Evolutionary conservation across 1,140 invertebrate species (phyloP).

Genomic region (Bombus turneri): DNA sequence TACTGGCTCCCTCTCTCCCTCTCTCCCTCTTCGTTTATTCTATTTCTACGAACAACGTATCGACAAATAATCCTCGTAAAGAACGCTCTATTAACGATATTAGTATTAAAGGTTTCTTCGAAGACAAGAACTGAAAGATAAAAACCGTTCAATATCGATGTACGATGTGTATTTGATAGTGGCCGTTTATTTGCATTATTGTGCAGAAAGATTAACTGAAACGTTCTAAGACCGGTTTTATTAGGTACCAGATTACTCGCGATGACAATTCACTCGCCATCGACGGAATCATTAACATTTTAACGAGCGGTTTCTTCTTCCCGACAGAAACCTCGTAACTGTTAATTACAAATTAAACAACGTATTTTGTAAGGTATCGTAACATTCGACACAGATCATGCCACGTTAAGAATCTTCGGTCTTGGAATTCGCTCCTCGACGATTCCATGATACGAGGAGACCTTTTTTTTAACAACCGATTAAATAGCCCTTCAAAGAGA

Average conservation of each 20-base stretch:
- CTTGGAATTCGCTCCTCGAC: background rate
- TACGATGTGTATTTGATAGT: background rate
- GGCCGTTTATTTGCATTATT: background rate
- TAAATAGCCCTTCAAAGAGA: too few relatives aligned
- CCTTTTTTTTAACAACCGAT: too few relatives aligned
- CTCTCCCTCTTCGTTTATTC: background rate
- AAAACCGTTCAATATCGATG: background rate
- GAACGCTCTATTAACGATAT: background rate
- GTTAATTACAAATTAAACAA: slow-evolving; percentile 14
- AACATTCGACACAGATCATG: background rate
- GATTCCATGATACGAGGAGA: background rate
- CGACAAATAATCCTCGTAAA: background rate
- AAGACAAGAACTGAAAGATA: background rate
- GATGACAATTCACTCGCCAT: background rate
- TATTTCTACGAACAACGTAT: too few relatives aligned
- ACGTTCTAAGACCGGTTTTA: background rate
- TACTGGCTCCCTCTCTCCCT: background rate
- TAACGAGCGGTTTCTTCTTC: background rate
- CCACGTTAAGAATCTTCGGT: background rate
- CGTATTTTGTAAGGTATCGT: background rate
- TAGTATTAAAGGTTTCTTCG: background rate
- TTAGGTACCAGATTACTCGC: background rate
- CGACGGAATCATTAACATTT: slow-evolving; percentile 3
- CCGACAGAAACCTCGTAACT: background rate
- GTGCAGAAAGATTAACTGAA: too few relatives aligned